These are phyloP conservation scores for Periphyllus acericola DNA, from an alignment of 2,888 invertebrate species.

Conservation along the genomic window DNA sequence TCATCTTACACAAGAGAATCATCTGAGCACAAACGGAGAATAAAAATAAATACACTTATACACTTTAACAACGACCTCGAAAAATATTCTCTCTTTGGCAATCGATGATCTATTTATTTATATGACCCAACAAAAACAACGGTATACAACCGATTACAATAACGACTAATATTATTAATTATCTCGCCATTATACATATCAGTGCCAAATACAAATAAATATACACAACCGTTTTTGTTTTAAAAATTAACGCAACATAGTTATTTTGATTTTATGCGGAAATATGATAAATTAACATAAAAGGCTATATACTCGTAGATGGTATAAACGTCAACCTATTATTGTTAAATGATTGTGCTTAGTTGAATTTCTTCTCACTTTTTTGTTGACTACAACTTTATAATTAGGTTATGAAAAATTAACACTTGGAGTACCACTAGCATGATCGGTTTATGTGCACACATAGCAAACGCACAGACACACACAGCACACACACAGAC, in stretches of 20 bases:
- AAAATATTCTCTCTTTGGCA: conserved; percentile 39
- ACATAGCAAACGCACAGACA: too few relatives aligned
- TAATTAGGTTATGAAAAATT: too few relatives aligned
- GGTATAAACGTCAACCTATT: too few relatives aligned
- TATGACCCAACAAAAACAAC: conserved; percentile 12
- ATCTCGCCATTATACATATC: neutral
- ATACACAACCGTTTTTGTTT: neutral
- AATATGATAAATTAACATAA: neutral
- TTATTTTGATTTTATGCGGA: neutral
- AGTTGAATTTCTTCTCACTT: too few relatives aligned
- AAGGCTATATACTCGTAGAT: neutral
- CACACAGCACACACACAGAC: too few relatives aligned
- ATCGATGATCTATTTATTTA: conserved; percentile 47
- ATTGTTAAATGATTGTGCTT: too few relatives aligned
- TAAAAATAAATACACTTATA: conserved; percentile 4
- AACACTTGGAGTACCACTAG: too few relatives aligned
- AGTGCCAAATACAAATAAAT: conserved; percentile 4
- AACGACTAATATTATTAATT: conserved; percentile 1
- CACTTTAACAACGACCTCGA: conserved; percentile 16
- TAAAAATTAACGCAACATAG: conserved; percentile 12
- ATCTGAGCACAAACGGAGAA: neutral
- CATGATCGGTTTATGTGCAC: too few relatives aligned
- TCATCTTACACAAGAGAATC: neutral
- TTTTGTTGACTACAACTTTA: too few relatives aligned
- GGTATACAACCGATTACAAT: neutral